Evolutionary conservation across 2,888 invertebrate genomes (phyloP).

Genomic region (Platypus cylindrus): DNA sequence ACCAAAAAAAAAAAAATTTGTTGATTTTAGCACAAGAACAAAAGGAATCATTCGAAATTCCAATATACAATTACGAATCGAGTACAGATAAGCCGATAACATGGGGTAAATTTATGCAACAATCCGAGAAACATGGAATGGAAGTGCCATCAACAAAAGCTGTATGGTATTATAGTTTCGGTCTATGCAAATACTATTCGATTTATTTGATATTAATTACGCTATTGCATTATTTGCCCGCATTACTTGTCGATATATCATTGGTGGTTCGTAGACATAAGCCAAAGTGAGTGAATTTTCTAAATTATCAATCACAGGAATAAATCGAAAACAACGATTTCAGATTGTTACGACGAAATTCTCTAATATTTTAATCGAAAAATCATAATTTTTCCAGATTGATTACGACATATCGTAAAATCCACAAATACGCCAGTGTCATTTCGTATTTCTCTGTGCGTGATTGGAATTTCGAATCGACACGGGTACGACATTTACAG

Average conservation of each 20-base stretch:
- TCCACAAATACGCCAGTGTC: constrained; percentile 63
- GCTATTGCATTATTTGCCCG: constrained; percentile 54
- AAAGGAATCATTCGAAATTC: constrained; percentile 33
- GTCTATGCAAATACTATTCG: constrained; percentile 46
- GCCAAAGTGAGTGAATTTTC: constrained; percentile 37
- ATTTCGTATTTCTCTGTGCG: constrained; percentile 64
- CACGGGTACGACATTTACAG: constrained; percentile 47
- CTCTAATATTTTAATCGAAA: not conserved
- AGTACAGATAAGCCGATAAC: constrained; percentile 70
- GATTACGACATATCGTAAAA: constrained; percentile 63
- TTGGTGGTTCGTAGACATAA: constrained; percentile 44
- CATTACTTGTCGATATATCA: constrained; percentile 45
- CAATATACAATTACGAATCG: constrained; percentile 81
- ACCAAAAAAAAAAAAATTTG: too few species aligned
- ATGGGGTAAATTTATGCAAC: constrained; percentile 56
- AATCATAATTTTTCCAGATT: constrained; percentile 30
- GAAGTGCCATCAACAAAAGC: constrained; percentile 48
- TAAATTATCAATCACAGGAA: too few species aligned
- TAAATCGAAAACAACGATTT: too few species aligned
- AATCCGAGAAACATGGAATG: constrained; percentile 44
- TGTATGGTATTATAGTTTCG: constrained; percentile 58
- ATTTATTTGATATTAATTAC: constrained; percentile 47
- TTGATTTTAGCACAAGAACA: constrained; percentile 8
- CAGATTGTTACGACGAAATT: not conserved
- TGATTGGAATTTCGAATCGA: constrained; percentile 56